Evolutionary conservation across 2,797 vertebrate genomes (phyloP).

Genomic region (Telmatherina bonti): DNA sequence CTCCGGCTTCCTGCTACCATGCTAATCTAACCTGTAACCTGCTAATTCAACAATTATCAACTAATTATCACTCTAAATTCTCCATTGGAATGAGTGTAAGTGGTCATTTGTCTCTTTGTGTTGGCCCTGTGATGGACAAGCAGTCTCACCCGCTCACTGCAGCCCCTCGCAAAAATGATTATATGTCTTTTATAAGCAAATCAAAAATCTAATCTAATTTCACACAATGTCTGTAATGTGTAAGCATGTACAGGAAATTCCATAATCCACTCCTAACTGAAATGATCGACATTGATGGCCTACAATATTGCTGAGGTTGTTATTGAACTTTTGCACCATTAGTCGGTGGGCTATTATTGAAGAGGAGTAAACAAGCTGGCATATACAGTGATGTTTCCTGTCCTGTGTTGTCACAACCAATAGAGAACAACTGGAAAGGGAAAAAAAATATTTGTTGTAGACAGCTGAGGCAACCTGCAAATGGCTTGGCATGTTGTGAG

Average conservation of each 20-base stretch:
- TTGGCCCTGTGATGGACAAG: too few species aligned
- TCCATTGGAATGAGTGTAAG: too few species aligned
- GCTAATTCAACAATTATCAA: too few species aligned
- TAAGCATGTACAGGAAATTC: neutral
- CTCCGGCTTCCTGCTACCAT: too few species aligned
- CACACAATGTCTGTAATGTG: neutral
- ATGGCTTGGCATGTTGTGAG: slow-evolving; percentile 25
- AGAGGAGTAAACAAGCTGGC: neutral
- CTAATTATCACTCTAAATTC: too few species aligned
- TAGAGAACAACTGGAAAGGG: slow-evolving; percentile 23
- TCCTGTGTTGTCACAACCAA: slow-evolving; percentile 25
- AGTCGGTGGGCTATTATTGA: slow-evolving; percentile 7
- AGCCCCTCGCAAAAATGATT: too few species aligned
- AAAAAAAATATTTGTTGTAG: slow-evolving; percentile 15
- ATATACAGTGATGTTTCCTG: neutral
- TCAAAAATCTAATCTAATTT: neutral
- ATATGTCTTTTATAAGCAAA: too few species aligned
- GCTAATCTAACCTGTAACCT: too few species aligned
- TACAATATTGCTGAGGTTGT: neutral
- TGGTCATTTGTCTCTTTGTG: too few species aligned
- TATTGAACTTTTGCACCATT: slow-evolving; percentile 7
- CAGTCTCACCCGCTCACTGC: too few species aligned
- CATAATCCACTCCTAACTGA: neutral
- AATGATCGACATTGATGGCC: too few species aligned
- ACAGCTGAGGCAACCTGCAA: slow-evolving; percentile 17